phyloP scores from a whole-genome alignment of 2,888 invertebrate species.

The Conistra vaccinii region DNA sequence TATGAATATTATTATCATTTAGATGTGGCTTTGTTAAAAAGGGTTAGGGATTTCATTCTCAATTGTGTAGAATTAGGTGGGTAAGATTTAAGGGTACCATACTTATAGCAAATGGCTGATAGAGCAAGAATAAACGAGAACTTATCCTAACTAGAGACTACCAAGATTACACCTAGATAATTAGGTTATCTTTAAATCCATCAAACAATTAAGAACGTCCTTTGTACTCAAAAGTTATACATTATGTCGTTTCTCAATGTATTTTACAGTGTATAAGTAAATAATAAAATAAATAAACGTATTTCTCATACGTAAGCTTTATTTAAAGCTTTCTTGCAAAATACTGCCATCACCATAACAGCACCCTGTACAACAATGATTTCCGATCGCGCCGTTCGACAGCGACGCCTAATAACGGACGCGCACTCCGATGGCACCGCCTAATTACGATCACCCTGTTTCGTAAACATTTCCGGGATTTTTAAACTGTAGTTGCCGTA shows the following conservation, averaged over 20 bases:
- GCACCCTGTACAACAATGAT: slow-evolving; percentile 77
- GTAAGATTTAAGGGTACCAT: background rate
- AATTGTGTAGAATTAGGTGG: background rate
- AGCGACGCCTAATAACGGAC: slow-evolving; percentile 78
- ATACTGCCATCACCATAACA: background rate
- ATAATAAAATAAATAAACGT: background rate
- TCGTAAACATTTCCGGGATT: slow-evolving; percentile 14
- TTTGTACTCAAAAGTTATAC: background rate
- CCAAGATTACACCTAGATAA: background rate
- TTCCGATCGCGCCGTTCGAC: slow-evolving; percentile 84
- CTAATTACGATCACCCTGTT: slow-evolving; percentile 42
- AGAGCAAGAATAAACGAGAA: background rate
- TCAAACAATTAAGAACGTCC: background rate
- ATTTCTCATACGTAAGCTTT: background rate
- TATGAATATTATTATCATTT: slow-evolving; percentile 29
- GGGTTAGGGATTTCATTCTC: background rate
- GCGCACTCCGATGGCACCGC: slow-evolving; percentile 20
- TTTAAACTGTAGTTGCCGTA: background rate
- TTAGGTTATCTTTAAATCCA: no score
- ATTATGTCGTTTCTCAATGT: no score
- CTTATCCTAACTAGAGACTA: background rate
- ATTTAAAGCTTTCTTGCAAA: background rate
- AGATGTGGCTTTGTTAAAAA: background rate
- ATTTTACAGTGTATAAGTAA: background rate
- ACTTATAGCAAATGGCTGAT: background rate